Percentiles rank a stretch among this genome's conserved stretches.
Evolutionary conservation across 37 sponge, comb jelly and placozoan species (phyloP).

Genomic region (Spongia lamella): DNA sequence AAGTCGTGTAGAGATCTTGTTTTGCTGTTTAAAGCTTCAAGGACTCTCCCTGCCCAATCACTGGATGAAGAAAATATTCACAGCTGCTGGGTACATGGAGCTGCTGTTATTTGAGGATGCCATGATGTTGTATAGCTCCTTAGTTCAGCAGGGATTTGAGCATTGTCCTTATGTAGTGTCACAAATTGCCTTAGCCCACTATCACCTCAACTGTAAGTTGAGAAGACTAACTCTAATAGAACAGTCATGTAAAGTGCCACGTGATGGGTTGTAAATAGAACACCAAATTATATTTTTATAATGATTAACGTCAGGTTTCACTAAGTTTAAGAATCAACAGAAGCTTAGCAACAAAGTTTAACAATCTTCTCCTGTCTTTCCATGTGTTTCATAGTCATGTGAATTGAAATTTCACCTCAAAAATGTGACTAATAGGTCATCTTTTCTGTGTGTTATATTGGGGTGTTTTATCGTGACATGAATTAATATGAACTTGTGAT

Average conservation of each 20-base stretch:
- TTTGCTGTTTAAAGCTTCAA: slow-evolving; percentile 45
- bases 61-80: slow-evolving; percentile 88
- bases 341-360: too few relatives aligned
- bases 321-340: too few relatives aligned
- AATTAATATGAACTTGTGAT: too few relatives aligned
- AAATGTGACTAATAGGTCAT: background rate
- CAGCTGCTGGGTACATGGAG: slow-evolving; percentile 69
- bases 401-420: background rate
- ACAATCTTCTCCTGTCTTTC: too few relatives aligned
- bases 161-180: slow-evolving; percentile 49
- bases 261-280: too few relatives aligned
- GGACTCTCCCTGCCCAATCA: slow-evolving; percentile 64
- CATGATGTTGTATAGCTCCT: slow-evolving; percentile 63
- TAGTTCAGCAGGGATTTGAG: slow-evolving; percentile 48
- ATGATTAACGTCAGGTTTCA: too few relatives aligned
- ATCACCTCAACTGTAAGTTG: slow-evolving; percentile 63
- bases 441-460: too few relatives aligned
- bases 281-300: too few relatives aligned
- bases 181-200: slow-evolving; percentile 69
- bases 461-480: too few relatives aligned
- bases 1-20: background rate
- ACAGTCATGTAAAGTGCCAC: too few relatives aligned
- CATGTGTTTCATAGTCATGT: background rate
- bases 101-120: slow-evolving; percentile 76
- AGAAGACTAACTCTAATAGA: too few relatives aligned